Percentiles rank a stretch among this genome's conserved stretches.
Conservation (phyloP, 2,888 invertebrate species). For the Drosophila paucipuncta region DNA sequence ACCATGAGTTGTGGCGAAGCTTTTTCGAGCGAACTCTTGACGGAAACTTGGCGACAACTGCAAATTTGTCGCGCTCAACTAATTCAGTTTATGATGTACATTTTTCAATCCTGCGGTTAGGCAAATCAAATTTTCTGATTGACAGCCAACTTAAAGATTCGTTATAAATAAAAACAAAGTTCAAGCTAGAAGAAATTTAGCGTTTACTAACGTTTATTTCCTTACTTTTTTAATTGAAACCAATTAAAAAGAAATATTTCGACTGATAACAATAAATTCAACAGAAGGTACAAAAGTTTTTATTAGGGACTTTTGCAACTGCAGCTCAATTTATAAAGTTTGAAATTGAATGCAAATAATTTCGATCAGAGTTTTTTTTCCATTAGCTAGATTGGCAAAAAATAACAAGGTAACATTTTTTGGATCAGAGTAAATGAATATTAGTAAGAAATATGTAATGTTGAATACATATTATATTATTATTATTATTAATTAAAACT, state of each 20-base stretch:
- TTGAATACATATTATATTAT: not conserved
- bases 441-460: not conserved
- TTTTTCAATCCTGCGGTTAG: conserved; percentile 12
- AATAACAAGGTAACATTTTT: not conserved
- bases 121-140: not conserved
- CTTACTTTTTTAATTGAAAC: not conserved
- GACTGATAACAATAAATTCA: conserved; percentile 30
- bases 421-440: not conserved
- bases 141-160: not conserved
- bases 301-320: not conserved
- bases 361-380: conserved; percentile 43
- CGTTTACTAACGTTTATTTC: not conserved
- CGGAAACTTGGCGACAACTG: conserved; percentile 33
- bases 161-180: not conserved
- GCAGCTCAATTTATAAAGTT: conserved; percentile 35
- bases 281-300: conserved; percentile 15
- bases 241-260: not conserved
- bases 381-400: conserved; percentile 34
- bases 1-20: conserved; percentile 6
- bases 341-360: conserved; percentile 23
- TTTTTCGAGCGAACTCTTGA: conserved; percentile 7
- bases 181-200: not conserved
- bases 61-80: conserved; percentile 35
- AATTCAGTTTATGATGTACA: conserved; percentile 54
- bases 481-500: not conserved